These are phyloP conservation scores for Bos javanicus DNA, from an alignment of 2,113 vertebrate species.

Conservation along the genomic window DNA sequence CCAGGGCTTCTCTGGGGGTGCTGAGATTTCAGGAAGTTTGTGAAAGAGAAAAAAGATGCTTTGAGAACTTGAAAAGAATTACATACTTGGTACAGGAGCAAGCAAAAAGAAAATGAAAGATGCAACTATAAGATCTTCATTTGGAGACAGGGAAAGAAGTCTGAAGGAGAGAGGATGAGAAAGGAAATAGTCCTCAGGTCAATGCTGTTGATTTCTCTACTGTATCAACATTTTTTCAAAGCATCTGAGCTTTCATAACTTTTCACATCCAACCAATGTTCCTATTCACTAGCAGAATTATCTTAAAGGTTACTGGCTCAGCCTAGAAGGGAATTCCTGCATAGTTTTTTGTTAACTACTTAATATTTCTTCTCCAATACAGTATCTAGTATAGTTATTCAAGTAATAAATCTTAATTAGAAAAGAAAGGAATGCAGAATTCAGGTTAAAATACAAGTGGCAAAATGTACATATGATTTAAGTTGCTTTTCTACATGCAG, in stretches of 20 bases:
- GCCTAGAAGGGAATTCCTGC: background rate
- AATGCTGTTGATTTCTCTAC: background rate
- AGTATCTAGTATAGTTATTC: background rate
- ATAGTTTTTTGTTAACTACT: background rate
- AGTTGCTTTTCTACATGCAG: slow-evolving; percentile 12
- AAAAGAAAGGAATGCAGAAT: slow-evolving; percentile 29
- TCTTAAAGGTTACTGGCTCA: background rate
- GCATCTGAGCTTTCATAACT: background rate
- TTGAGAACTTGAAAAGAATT: background rate
- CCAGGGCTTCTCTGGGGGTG: background rate
- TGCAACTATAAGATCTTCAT: background rate
- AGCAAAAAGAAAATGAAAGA: background rate
- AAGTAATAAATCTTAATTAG: slow-evolving; percentile 22
- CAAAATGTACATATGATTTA: slow-evolving; percentile 6
- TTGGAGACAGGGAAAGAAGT: background rate
- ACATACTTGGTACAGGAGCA: background rate
- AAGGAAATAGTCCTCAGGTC: background rate
- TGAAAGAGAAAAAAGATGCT: background rate
- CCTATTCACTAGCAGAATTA: background rate
- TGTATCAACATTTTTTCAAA: background rate
- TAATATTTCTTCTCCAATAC: background rate
- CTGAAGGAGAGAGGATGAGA: background rate
- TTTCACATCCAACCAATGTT: background rate
- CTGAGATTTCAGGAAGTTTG: background rate
- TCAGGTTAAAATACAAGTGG: slow-evolving; percentile 26